Conservation (phyloP, 2,113 vertebrate genomes). For the Laticauda laticaudata region DNA sequence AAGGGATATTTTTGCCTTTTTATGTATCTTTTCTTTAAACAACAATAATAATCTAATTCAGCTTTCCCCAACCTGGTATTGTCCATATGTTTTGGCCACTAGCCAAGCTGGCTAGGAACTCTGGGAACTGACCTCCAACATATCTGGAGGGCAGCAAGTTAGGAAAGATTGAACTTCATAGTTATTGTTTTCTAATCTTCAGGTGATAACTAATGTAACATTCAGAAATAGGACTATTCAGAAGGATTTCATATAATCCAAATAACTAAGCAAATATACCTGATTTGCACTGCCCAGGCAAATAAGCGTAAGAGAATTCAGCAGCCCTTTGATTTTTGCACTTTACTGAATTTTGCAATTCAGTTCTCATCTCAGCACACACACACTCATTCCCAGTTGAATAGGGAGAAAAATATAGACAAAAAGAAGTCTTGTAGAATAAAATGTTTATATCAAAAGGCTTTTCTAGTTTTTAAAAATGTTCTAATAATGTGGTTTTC, state of each 20-base stretch:
- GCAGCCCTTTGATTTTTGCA: neutral
- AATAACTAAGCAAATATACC: neutral
- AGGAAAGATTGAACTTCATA: neutral
- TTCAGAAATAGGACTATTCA: constrained; percentile 20
- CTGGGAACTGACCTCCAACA: neutral
- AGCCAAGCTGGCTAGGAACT: neutral
- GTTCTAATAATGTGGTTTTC: neutral
- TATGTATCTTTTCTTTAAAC: neutral
- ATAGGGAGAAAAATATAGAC: neutral
- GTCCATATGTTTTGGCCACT: neutral
- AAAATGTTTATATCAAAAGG: neutral
- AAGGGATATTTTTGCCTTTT: neutral
- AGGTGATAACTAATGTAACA: constrained; percentile 33
- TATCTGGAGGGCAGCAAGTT: neutral
- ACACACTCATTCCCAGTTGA: neutral
- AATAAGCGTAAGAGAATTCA: neutral
- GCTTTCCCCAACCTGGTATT: neutral
- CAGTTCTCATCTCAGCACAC: neutral
- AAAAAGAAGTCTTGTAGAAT: neutral
- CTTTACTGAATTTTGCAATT: neutral
- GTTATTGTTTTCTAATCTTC: constrained; percentile 7
- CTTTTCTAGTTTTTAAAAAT: neutral
- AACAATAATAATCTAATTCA: neutral
- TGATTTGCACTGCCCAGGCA: neutral
- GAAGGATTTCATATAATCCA: neutral